Evolutionary conservation across 2,113 vertebrate species (phyloP).

Genomic region (Amphiprion ocellaris): DNA sequence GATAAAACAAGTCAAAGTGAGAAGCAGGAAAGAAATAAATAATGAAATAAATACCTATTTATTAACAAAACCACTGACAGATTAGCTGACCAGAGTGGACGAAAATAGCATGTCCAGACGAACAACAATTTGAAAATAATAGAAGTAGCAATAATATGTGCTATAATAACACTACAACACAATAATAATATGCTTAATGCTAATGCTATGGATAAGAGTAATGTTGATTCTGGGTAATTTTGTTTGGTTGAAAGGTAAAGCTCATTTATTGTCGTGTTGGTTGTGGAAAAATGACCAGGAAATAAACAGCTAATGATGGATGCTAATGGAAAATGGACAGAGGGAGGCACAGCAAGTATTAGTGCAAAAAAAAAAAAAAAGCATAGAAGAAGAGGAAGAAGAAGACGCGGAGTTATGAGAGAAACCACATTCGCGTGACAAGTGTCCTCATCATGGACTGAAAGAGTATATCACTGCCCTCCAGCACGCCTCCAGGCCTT

Average conservation of each 20-base stretch:
- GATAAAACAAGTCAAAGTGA: not conserved
- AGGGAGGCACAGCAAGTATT: constrained; percentile 7
- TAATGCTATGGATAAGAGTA: too few species aligned
- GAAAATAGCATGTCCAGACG: not conserved
- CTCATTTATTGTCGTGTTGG: too few species aligned
- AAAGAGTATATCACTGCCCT: constrained; percentile 50
- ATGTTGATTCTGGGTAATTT: too few species aligned
- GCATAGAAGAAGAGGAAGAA: constrained; percentile 4
- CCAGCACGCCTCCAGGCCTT: constrained; percentile 67
- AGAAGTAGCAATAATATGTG: too few species aligned
- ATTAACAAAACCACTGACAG: too few species aligned
- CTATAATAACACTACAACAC: too few species aligned
- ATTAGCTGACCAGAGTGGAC: not conserved
- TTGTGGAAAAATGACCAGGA: not conserved
- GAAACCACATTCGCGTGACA: constrained; percentile 46
- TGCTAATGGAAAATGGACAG: not conserved
- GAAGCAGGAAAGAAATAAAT: not conserved
- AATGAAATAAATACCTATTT: too few species aligned
- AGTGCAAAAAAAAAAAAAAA: not conserved
- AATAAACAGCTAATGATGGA: not conserved
- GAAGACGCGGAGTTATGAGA: constrained; percentile 10
- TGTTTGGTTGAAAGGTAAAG: too few species aligned
- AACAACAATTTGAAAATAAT: not conserved
- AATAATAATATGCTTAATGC: too few species aligned
- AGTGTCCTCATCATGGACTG: constrained; percentile 63